Evolutionary conservation across 2,888 invertebrate species (phyloP), one percentile per base, ranked within the genome.

Genomic region (Acrobeloides nanus): DNA sequence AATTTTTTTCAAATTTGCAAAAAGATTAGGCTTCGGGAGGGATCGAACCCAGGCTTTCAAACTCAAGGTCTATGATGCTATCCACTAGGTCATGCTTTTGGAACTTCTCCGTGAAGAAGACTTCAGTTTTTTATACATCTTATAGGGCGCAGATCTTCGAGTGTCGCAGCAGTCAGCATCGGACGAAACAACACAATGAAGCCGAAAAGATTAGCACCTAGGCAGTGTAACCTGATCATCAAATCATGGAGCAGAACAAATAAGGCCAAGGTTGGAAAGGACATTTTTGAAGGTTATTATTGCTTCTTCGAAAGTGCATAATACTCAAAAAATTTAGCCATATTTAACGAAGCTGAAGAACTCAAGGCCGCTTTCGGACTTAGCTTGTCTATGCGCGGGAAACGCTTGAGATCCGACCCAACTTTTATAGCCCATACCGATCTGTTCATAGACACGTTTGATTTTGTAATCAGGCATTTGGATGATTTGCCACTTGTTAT

Each of bases 391-490:
- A n/a, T 33, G 15, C 33, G 40, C 17, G 61, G 57, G 17, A 57
- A 62, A 32, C 46, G 39, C n/a, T 38, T 57, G n/a, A 35, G 57
- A 5, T 25, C 46, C 20, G 61, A 59, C 37, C 39, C 53, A 7
- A 50, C 44, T 20, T 57, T 57, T 32, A 37, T 61, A 25, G 38
- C 61, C 8, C 57, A 57, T 20, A 51, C 57, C 20, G 57, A 57
- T 33, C 25, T 57, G 20, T 57, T 57, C 40, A 44, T 59, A 24
- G 57, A 57, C 42, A 57, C 57, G 25, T 59, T 57, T 33, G 57
- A 57, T 31, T 57, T 62, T 55, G 57, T 62, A 17, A 53, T 57
- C 18, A 45, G 57, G n/a, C 61, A 57, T 47, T 38, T 57, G 32
- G 57, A 57, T 42, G 57, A 57, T 26, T 47, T 57, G 25, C 50